Base-by-base conservation (phyloP, 1,140 invertebrate species). In the Psilanteris sp. region DNA sequence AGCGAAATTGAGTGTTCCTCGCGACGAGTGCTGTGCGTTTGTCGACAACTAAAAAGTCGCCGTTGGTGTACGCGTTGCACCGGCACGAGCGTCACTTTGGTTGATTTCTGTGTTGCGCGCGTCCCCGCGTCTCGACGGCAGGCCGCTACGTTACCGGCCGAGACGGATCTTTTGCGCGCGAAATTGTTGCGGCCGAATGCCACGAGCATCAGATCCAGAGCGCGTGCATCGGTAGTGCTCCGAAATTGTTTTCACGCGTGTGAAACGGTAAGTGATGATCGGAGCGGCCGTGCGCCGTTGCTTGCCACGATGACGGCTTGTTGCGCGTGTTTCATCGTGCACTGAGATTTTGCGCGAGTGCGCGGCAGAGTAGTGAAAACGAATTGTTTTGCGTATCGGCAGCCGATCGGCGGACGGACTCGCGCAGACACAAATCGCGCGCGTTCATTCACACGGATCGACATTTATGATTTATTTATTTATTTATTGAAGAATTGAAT, bases 141-240 rank as follows among this genome's bases (percentile, higher is more conserved):
- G 9, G 29, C 22, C 41, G n/a, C 66, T 57, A 16, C 55, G 5
- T 81, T 83, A 74, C 67, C 81, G 71, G 48, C 71, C 26, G 75
- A 50, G 34, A n/a, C 11, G 7, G 37, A 4, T 3, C 16, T 46
- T 73, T 67, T 41, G 44, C 62, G 44, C 62, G 54, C 13, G 54
- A 26, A 67, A 67, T 61, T 31, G 43, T 20, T 20, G 13, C 37
- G 15, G 13, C 11, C 64, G 27, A 27, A 54, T 37, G 44, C 32
- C 44, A 31, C 20, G 32, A 72, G 62, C 61, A 29, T 72, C 77
- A 74, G 18, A 74, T 80, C 78, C 59, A 57, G 68, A 54, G 71
- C 50, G 43, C 46, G 74, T 75, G 77, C 62, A 79, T 81, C 73
- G 34, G 36, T 34, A 46, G 26, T 20, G 22, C 13, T 34, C 24